These are phyloP conservation scores for Cyprinella venusta DNA, from an alignment of 2,797 vertebrate genomes.

Conservation along the genomic window DNA sequence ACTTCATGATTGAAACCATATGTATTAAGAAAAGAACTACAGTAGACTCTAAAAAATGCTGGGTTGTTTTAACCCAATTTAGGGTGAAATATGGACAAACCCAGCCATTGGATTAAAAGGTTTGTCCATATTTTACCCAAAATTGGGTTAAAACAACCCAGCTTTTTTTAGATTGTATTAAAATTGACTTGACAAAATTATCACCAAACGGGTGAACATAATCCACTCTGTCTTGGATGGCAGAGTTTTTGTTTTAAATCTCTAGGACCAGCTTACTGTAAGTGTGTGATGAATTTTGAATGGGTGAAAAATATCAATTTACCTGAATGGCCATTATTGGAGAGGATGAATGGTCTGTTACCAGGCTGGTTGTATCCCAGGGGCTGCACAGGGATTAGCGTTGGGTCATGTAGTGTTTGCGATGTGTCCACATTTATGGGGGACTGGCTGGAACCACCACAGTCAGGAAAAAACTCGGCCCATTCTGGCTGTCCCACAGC, in stretches of 20 bases:
- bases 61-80: no score
- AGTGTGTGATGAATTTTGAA: slow-evolving; percentile 4
- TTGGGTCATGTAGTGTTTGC: slow-evolving; percentile 74
- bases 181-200: background rate
- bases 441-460: slow-evolving; percentile 84
- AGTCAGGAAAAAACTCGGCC: slow-evolving; percentile 80
- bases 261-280: background rate
- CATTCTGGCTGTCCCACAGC: slow-evolving; percentile 85
- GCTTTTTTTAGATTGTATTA: background rate
- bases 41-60: background rate
- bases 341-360: slow-evolving; percentile 72
- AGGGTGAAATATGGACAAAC: no score
- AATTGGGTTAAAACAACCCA: no score
- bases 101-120: no score
- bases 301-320: slow-evolving; percentile 57
- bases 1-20: background rate
- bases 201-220: background rate
- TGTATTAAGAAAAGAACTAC: background rate
- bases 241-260: background rate
- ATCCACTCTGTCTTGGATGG: background rate
- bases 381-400: slow-evolving; percentile 73
- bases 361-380: slow-evolving; percentile 79
- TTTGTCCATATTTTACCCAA: no score
- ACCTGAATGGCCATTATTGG: slow-evolving; percentile 93
- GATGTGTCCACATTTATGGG: slow-evolving; percentile 82